phyloP scores from a whole-genome alignment of 2,797 vertebrate species.

The Atherinosoma microstoma region DNA sequence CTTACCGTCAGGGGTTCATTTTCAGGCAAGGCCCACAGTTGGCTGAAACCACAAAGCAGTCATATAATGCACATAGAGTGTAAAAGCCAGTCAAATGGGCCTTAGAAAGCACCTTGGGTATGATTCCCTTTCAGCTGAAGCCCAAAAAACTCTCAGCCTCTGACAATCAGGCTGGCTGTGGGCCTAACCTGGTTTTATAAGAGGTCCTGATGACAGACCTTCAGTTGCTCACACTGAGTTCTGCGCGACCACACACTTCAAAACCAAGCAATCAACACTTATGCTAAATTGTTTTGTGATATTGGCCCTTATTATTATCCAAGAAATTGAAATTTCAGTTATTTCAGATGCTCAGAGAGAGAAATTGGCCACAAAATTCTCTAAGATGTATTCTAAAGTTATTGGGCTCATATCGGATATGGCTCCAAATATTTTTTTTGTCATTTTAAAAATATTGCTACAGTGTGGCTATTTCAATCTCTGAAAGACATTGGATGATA shows the following conservation, averaged over 20 bases:
- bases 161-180: slow-evolving; percentile 58
- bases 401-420: not conserved
- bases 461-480: not conserved
- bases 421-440: not conserved
- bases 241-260: slow-evolving; percentile 23
- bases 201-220: slow-evolving; percentile 62
- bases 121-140: slow-evolving; percentile 69
- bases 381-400: not conserved
- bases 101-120: slow-evolving; percentile 72
- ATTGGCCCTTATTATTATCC: not conserved
- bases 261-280: slow-evolving; percentile 43
- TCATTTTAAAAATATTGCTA: not conserved
- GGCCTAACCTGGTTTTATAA: slow-evolving; percentile 57
- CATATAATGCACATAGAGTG: slow-evolving; percentile 72
- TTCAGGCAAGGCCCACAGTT: slow-evolving; percentile 58
- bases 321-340: slow-evolving; percentile 18
- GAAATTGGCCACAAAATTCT: slow-evolving; percentile 7
- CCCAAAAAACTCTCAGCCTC: slow-evolving; percentile 56
- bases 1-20: slow-evolving; percentile 58
- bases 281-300: slow-evolving; percentile 11
- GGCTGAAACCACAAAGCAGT: slow-evolving; percentile 70
- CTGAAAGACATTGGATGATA: not conserved
- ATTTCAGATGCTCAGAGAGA: slow-evolving; percentile 1
- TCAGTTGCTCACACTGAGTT: slow-evolving; percentile 43
- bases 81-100: slow-evolving; percentile 73